Conservation (phyloP, 2,888 invertebrate genomes). For the Incurvaria masculella region DNA sequence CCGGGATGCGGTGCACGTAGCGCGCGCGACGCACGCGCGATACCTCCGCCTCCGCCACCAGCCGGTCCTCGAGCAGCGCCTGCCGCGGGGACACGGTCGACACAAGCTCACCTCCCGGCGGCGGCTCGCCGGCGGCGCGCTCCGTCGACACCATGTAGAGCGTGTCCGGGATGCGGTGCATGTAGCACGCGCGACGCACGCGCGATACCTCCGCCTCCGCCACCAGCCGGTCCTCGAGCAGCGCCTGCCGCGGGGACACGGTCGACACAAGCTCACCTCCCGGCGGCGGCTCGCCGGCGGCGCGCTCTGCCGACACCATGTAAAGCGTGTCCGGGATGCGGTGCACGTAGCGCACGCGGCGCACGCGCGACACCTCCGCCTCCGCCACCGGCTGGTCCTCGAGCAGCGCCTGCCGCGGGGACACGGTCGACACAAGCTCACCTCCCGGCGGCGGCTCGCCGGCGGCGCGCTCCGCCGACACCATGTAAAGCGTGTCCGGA, state of each 20-base stretch:
- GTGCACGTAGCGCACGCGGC: constrained; percentile 69
- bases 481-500: constrained; percentile 94
- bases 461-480: constrained; percentile 26
- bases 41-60: constrained; percentile 73
- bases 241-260: too few species aligned
- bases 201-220: constrained; percentile 73
- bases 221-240: constrained; percentile 80
- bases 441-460: constrained; percentile 27
- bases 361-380: constrained; percentile 66
- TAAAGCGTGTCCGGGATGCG: constrained; percentile 93
- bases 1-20: constrained; percentile 82
- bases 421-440: too few species aligned
- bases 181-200: constrained; percentile 66
- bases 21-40: constrained; percentile 68
- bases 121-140: neutral
- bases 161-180: constrained; percentile 88
- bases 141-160: constrained; percentile 74
- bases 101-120: constrained; percentile 50
- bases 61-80: constrained; percentile 79
- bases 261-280: too few species aligned
- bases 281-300: neutral
- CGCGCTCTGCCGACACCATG: constrained; percentile 60
- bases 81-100: too few species aligned
- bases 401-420: constrained; percentile 68
- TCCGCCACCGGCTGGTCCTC: constrained; percentile 83